These are phyloP conservation scores for Zaprionus kolodkinae DNA, from an alignment of 1,140 invertebrate genomes.

Conservation along the genomic window DNA sequence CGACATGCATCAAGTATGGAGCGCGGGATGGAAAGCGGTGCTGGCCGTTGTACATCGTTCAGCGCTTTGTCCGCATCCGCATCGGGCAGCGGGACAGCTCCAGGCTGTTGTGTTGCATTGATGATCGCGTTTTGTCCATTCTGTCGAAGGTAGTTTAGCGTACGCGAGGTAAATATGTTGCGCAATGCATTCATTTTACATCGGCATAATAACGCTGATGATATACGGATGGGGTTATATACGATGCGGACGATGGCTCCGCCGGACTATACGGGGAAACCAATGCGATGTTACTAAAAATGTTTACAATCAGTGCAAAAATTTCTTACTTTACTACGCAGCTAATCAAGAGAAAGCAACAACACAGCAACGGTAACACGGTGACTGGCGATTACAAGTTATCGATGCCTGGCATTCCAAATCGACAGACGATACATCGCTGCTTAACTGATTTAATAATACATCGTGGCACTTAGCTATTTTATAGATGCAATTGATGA, in stretches of 20 bases:
- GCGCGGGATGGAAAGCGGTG: conserved; percentile 74
- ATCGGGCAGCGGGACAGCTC: conserved; percentile 55
- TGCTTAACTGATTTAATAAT: not conserved
- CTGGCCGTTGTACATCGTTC: conserved; percentile 49
- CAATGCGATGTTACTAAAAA: conserved; percentile 15
- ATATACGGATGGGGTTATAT: not conserved
- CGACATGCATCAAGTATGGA: conserved; percentile 76
- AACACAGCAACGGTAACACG: conserved; percentile 9
- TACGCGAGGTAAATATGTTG: conserved; percentile 79
- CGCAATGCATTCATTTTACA: conserved; percentile 81
- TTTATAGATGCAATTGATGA: not conserved
- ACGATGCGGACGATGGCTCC: not conserved
- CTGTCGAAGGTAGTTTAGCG: conserved; percentile 73
- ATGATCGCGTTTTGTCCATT: conserved; percentile 82
- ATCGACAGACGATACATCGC: not conserved
- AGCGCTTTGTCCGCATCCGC: conserved; percentile 43
- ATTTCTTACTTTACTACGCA: conserved; percentile 12
- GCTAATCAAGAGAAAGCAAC: conserved; percentile 8
- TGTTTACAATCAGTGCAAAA: conserved; percentile 16
- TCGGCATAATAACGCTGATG: conserved; percentile 43
- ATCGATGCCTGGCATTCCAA: not conserved
- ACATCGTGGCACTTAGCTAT: not conserved
- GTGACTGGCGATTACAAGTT: not conserved
- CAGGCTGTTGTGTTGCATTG: conserved; percentile 71
- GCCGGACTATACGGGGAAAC: conserved; percentile 18